Evolutionary conservation across 2,113 vertebrate species (phyloP), one percentile per base, ranked within the genome.

Genomic region (Bungarus multicinctus): DNA sequence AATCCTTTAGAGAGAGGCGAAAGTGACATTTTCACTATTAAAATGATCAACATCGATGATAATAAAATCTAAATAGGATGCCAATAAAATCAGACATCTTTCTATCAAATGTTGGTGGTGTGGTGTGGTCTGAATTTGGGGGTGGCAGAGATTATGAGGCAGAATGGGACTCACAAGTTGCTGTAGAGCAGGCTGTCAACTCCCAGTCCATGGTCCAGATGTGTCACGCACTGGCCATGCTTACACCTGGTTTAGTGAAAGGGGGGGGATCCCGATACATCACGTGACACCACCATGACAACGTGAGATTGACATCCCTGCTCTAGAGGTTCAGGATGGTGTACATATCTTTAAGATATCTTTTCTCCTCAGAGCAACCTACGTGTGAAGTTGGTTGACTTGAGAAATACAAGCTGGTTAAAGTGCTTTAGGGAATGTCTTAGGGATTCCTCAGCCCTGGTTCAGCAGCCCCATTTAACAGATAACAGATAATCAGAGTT

Each of bases 211-310:
- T 0, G 6, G 55, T 1, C 55, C 6, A 5, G 55, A 23, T 57
- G 55, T 57, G 22, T 23, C 54, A 55, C 8, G 6, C 55, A 22
- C 20, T 55, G 54, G 20, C 54, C 54, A 55, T 6, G 55, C 22
- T 22, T 22, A 25, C 20, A 57, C 22, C 54, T 57, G 6, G 55
- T 57, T 55, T 55, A 55, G 54, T 55, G 54, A 55, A 55, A 22
- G 22, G 7, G 20, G 5, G 55, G 22, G 1, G 1, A 57, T 57
- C 55, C 55, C 7, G 2, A 57, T 57, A 23, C 6, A 5, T 57
- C 47, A 57, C 2, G 2, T 57, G 22, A 23, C 5, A 2, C 22
- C 22, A 0, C 55, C 22, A 1, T 8, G 55, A 57, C 1, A 7
- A 57, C 1, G 7, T 8, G 55, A 57, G 55, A 23, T 57, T 57